Evolutionary conservation across 2,113 vertebrate genomes (phyloP), one percentile per base, ranked within the genome.

Genomic region (Balaenoptera acutorostrata): DNA sequence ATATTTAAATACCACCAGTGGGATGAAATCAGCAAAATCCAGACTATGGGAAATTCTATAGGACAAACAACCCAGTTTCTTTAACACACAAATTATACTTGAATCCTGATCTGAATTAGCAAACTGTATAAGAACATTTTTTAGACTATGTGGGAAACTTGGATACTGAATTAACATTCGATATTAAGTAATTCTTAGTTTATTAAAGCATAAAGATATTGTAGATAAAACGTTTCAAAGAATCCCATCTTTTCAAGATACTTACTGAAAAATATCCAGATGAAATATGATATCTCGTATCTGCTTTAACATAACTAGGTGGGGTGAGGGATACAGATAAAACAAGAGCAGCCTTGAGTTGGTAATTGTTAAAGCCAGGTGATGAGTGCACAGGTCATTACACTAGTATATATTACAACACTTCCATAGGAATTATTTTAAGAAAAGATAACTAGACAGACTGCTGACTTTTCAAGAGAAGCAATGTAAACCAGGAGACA

Each of bases 51-150:
- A 31, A 57, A 52, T 44, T 20, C 63, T 44, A 13, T 29, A 20
- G 36, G 87, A 29, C 52, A 23, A 4, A 74, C 20, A 6, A 63
- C 13, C 18, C 77, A n/a, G 77, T 21, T 44, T 57, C 44, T 66
- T 12, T 44, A 81, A 57, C 36, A 21, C 31, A 15, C 41, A 57
- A 72, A 57, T 41, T 25, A 10, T 1, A 15, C 52, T 11, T 21
- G 66, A 59, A 29, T 29, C 55, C 23, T 44, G 25, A 39, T 31
- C 23, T 11, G 3, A 49, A 18, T 2, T 3, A 14, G 52, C 31
- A 10, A 20, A 31, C 23, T 2, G 3, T 2, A 0, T 6, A 21
- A 3, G 31, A 21, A 14, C 11, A 2, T 10, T 3, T 29, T 29
- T 14, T 9, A 15, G 29, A 81, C 2, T 12, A 29, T 8, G 66